Evolutionary conservation across 2,797 vertebrate genomes (phyloP), one percentile per base, ranked within the genome.

Genomic region (Enteromius argenteus): DNA sequence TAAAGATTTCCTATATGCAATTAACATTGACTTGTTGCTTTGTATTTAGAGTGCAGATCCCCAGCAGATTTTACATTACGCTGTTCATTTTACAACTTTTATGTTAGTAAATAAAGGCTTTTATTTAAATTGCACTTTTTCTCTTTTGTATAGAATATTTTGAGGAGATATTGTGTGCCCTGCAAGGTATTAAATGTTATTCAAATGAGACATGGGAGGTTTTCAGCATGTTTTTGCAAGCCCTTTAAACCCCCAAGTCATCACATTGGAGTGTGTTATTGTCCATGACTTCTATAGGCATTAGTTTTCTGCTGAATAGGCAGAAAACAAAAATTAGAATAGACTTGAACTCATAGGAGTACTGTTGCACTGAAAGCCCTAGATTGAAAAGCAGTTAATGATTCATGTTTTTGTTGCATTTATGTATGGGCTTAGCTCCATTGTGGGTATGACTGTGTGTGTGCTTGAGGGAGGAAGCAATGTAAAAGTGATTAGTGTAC

Each of bases 301-400:
- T 79, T 74, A 73, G 49, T 85, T 83, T 86, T 88, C 68, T 21
- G 32, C 89, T 91, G 90, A 90, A 87, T 88, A 89, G 90, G 84
- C 87, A 80, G 77, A 80, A 73, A 90, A 88, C 13, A 13, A 62
- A 64, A 32, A 86, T 30, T 23, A 68, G 84, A 84, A 84, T 91
- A 85, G 80, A 81, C 75, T 77, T 81, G 42, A 86, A 42, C 49
- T 73, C 46, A 42, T 67, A 86, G 79, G 17, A 62, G 44, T 58
- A 15, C 42, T 79, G 53, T 84, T 27, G 42, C 44, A 42, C n/a
- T 85, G 68, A 84, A 72, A 72, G 27, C 15, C 23, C 44, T 49
- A 37, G 30, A 42, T 35, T 84, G 53, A 64, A 53, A 85, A 83
- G 13, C 72, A 49, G 21, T 75, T 21, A 81, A 73, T 73, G 51